phyloP scores from a whole-genome alignment of 2,888 invertebrate genomes.

The Ommatoiulus sabulosus region DNA sequence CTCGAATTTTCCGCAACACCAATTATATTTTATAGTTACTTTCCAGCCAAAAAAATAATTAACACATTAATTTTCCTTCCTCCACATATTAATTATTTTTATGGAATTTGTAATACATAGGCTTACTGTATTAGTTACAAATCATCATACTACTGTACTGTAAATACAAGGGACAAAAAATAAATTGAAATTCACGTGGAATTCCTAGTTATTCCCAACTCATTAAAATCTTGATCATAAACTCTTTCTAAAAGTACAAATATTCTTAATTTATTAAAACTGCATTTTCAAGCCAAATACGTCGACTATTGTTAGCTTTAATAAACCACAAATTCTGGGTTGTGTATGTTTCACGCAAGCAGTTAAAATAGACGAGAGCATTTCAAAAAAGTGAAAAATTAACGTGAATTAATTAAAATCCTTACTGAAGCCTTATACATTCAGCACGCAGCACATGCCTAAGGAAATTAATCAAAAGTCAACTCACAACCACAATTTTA shows the following conservation, averaged over 20 bases:
- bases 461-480: background rate
- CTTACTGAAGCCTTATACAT: background rate
- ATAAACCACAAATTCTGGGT: background rate
- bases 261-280: background rate
- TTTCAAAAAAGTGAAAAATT: background rate
- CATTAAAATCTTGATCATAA: background rate
- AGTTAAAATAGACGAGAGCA: background rate
- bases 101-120: background rate
- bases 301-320: background rate
- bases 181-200: background rate
- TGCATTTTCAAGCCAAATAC: background rate
- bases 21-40: too few relatives aligned
- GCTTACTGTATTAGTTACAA: background rate
- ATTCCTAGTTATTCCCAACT: background rate
- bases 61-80: background rate
- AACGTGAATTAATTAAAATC: slow-evolving; percentile 2
- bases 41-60: background rate
- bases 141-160: background rate
- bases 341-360: background rate
- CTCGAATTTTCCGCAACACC: background rate
- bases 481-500: slow-evolving; percentile 6
- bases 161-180: background rate
- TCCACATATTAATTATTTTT: background rate
- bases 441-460: background rate
- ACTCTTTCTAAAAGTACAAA: background rate